Base-by-base conservation (phyloP, 2,888 invertebrate species). In the Microplitis manilae region DNA sequence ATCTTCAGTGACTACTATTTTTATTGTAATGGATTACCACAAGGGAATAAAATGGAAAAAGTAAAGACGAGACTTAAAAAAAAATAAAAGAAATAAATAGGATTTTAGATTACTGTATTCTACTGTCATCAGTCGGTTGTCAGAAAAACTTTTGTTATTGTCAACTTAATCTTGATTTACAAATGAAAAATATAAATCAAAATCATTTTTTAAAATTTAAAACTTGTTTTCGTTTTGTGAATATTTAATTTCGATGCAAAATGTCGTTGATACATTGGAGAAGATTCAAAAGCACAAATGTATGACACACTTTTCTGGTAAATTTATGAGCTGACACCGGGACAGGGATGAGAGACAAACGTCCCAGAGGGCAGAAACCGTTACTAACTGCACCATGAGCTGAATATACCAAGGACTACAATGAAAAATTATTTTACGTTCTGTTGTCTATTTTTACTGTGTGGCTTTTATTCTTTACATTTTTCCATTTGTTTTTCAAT, bases 391-490 rank as follows among this genome's bases (percentile, higher is more conserved):
- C 79, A 80, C 68, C 71, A 77, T 77, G 75, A 77, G 77, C 79
- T 79, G 77, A 76, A 72, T 76, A 72, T 77, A 77, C 72, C 76
- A 64, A 76, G 73, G 61, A 77, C 77, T 76, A 40, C 20, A 77
- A 81, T 80, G 81, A 81, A 80, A 80, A 82, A 81, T 81, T 77
- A 82, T 80, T 68, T 61, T 77, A 65, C 65, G 30, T 30, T 20
- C 20, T 65, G 38, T 65, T 30, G 50, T 50, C 50, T 50, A 13
- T 50, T 50, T 50, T 8, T 13, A 50, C 50, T 13, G 30, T 38
- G 71, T 15, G 65, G 40, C 65, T 20, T 41, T 30, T 65, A 65
- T 38, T 65, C 65, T 65, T 65, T 65, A 13, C 68, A 15, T 68
- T 39, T 17, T 30, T 50, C 2, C 6, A 13, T 50, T 50, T 50